Base-by-base conservation (phyloP, 2,888 invertebrate genomes). In the Perdita meconis region DNA sequence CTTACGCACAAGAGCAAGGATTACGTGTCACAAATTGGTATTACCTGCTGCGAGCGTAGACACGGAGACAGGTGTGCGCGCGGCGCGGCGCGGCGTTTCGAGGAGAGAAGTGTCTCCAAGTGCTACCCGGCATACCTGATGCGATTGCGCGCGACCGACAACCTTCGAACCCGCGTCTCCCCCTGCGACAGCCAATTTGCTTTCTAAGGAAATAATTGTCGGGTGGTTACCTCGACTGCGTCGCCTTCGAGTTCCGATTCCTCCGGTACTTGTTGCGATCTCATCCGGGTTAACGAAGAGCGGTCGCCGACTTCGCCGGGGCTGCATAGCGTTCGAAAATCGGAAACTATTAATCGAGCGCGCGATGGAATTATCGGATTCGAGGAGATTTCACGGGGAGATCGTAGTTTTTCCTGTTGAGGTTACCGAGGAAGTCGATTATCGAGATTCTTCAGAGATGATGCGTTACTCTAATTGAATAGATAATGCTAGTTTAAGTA, bases 21-120 rank as follows among this genome's bases (percentile, higher is more conserved):
- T 85, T 85, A 85, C 85, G 85, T 78, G 85, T 85, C 84, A 81
- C 84, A 85, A 85, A 85, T 85, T 85, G 84, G 79, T 83, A 85
- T 85, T 83, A 81, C 71, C 67, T 44, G 64, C 57, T 59, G 71
- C 68, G 67, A 74, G 42, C 72, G 67, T 26, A 78, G 64, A 67
- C 78, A 57, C 59, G 56, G 74, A 77, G 80, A 73, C 82, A 84
- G 85, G 83, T 84, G 85, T 72, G 70, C 73, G 42, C 65, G 64
- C 60, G 78, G 70, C 65, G 73, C 77, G 71, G 42, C 65, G 64
- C 60, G 78, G 70, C 65, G 73, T 78, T 78, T 70, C 74, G 57
- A 66, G 55, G 26, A 26, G 26, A 57, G 70, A 77, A 75, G 65
- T 70, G 82, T 75, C 71, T 78, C 67, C 57, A 71, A 80, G 78